Base-by-base conservation (phyloP, 2,888 invertebrate species). In the Dioctria linearis region DNA sequence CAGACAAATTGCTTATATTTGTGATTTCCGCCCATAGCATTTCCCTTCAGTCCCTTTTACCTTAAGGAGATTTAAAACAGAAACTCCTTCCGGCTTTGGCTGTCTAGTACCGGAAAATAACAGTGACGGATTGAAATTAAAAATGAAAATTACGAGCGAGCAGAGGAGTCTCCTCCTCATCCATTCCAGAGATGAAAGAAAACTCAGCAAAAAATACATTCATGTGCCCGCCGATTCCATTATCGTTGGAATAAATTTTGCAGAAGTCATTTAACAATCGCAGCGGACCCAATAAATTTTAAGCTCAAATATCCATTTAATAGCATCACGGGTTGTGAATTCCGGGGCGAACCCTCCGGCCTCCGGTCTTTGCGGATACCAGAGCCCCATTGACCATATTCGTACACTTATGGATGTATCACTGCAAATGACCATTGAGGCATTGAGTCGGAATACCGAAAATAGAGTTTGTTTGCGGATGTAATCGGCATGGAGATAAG, bases 1-100 rank as follows among this genome's bases (percentile, higher is more conserved):
- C 87, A 88, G 88, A 88, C 88, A 88, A 87, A 88, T 88, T 88
- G 87, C 86, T 88, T 88, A 88, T 25, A 25, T 87, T 87, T 87
- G 86, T 86, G 87, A 88, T 88, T 88, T 88, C 88, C 88, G 54
- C 66, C 59, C 67, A 43, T 73, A 61, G 76, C 25, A 42, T 57
- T 49, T 71, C 25, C 13, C 51, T 78, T 54, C 13, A 39, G 66
- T 65, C 59, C 54, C 51, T 66, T 78, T 39, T 78, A 51, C 65
- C 78, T 78, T 78, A 78, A 78, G 78, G 66, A 66, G 78, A 78
- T 78, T 78, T 78, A 78, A 66, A 65, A 51, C 65, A 54, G 78
- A 79, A 57, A 69, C 46, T 54, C 51, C 49, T 71, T 49, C 42
- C 67, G 54, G 81, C 78, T 57, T 59, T 69, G 67, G 80, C 37